Evolutionary conservation across 2,888 invertebrate genomes (phyloP), one percentile per base, ranked within the genome.

Genomic region (Celastrina argiolus): DNA sequence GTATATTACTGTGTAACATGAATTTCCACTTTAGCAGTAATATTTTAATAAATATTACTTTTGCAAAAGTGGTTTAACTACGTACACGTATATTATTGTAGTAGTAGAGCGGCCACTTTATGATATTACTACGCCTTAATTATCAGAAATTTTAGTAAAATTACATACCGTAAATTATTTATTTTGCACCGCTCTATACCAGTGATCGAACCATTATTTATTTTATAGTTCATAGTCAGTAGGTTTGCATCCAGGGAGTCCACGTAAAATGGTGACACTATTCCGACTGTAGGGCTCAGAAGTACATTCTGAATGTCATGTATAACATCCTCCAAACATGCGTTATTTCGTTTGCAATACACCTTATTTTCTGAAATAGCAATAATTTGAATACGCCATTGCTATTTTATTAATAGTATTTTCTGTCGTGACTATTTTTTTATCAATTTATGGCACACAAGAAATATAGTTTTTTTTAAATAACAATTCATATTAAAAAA

Each of bases 201-300:
- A 22, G 42, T 58, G 10, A 59, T 22, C 14, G 58, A 41, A 5
- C 31, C 42, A 14, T 65, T 59, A 18, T 31, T 18, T 8, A 66
- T 42, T 22, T 66, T 66, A 18, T 66, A 66, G 2, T 16, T 59
- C 31, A 66, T 39, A 7, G 39, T 28, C 8, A 42, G 28, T 3
- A 66, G 42, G 6, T 66, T 66, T 8, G 42, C 65, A 18, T 59
- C 65, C n/a, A 66, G 18, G 8, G 16, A 41, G 1, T 59, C 65
- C 16, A 66, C 12, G 31, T 58, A 59, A 8, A 66, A 42, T 3
- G 59, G 42, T 39, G 31, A 16, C 2, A 66, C 61, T 22, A 58
- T 59, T 8, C 64, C 51, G n/a, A n/a, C 3, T 18, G 51, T 18
- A 14, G 56, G 39, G 39, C 56, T 28, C 36, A 39, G 3, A 0